phyloP scores from a whole-genome alignment of 1,140 invertebrate species.

The Liolophura sinensis region DNA sequence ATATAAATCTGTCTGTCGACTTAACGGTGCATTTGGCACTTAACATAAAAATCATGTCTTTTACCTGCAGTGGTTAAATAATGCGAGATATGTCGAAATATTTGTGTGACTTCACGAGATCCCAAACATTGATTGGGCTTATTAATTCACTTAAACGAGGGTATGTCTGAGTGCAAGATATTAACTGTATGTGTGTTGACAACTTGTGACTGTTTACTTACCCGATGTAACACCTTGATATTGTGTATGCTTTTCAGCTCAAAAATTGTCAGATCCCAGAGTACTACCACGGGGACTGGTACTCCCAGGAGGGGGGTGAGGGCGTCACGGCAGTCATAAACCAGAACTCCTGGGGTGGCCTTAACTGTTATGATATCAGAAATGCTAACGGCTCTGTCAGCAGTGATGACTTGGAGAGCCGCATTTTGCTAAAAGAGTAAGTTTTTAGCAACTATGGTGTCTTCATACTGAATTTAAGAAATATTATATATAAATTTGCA shows the following conservation, averaged over 20 bases:
- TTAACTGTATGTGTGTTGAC: too few species aligned
- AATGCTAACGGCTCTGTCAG: constrained; percentile 3
- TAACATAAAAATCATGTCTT: too few species aligned
- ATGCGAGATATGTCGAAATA: too few species aligned
- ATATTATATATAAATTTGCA: background rate
- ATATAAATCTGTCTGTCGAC: too few species aligned
- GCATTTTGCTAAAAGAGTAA: constrained; percentile 16
- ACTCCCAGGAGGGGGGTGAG: constrained; percentile 29
- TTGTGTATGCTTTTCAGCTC: background rate
- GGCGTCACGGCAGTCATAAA: constrained; percentile 18
- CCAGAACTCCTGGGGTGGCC: constrained; percentile 13
- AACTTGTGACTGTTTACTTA: too few species aligned
- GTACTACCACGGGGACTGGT: constrained; percentile 35
- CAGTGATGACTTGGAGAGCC: constrained; percentile 16
- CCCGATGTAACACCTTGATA: too few species aligned
- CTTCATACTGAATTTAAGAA: constrained; percentile 4
- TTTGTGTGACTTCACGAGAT: too few species aligned
- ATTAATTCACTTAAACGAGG: too few species aligned
- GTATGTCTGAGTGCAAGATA: too few species aligned
- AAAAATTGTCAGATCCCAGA: constrained; percentile 24
- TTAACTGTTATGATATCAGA: constrained; percentile 6
- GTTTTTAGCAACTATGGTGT: constrained; percentile 10
- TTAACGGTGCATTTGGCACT: too few species aligned
- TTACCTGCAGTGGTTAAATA: too few species aligned
- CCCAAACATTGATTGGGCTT: too few species aligned